These are phyloP conservation scores for Ceuthmochares aereus DNA, from an alignment of 2,113 vertebrate species.

Conservation along the genomic window DNA sequence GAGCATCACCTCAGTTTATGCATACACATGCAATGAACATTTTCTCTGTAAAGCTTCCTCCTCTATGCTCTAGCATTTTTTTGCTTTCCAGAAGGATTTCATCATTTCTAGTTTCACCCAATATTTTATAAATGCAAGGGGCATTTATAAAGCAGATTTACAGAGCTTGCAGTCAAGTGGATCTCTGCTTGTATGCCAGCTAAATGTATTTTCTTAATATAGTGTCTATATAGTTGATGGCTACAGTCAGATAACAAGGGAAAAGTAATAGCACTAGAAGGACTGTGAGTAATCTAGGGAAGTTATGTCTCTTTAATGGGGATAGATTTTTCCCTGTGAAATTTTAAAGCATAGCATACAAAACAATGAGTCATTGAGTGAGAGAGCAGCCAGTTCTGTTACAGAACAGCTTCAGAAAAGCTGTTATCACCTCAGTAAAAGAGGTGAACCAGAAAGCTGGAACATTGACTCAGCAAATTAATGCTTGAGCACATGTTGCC, in stretches of 20 bases:
- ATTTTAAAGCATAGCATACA: slow-evolving; percentile 3
- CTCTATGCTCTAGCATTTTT: not conserved
- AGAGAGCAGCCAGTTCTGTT: not conserved
- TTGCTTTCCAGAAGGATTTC: not conserved
- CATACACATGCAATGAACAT: not conserved
- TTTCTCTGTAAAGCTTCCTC: not conserved
- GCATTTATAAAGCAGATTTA: slow-evolving; percentile 59
- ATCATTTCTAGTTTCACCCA: slow-evolving; percentile 20
- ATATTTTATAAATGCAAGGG: slow-evolving; percentile 12
- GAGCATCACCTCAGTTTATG: not conserved
- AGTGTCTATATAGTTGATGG: not conserved
- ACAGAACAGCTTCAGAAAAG: not conserved
- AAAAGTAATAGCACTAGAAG: slow-evolving; percentile 21
- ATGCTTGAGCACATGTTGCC: not conserved
- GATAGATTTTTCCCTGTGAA: not conserved
- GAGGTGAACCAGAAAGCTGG: not conserved
- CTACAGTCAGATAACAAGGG: slow-evolving; percentile 47
- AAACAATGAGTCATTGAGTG: slow-evolving; percentile 21
- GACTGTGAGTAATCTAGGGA: not conserved
- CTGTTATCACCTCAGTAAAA: not conserved
- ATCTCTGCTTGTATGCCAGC: slow-evolving; percentile 48
- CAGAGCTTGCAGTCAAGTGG: slow-evolving; percentile 13
- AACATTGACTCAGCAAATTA: slow-evolving; percentile 16
- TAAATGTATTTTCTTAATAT: slow-evolving; percentile 19
- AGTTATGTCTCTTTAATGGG: slow-evolving; percentile 12